phyloP scores from a whole-genome alignment of 2,113 vertebrate genomes.

The Globicephala melas region DNA sequence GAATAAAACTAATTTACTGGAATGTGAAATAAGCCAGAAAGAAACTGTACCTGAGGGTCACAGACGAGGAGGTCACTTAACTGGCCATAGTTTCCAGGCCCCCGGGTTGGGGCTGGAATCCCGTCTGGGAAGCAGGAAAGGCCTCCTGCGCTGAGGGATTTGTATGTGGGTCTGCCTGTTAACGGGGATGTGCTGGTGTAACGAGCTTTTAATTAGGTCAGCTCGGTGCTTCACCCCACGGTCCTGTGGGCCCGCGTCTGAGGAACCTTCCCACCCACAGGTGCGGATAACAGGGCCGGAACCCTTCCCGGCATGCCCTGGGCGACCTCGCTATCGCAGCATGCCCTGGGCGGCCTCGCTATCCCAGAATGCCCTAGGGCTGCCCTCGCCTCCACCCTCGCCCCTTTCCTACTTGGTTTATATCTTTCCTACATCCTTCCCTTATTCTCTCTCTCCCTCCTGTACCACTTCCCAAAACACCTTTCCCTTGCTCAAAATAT shows the following conservation, averaged over 20 bases:
- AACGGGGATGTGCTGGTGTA: conserved; percentile 82
- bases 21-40: conserved; percentile 86
- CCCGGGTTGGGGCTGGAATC: conserved; percentile 78
- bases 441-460: background rate
- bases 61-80: conserved; percentile 78
- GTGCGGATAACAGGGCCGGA: background rate
- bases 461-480: background rate
- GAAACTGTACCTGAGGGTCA: conserved; percentile 80
- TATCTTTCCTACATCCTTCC: background rate
- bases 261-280: conserved; percentile 66
- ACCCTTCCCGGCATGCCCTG: background rate
- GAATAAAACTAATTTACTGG: conserved; percentile 85
- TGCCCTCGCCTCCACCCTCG: fast-evolving
- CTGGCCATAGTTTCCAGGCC: conserved; percentile 76
- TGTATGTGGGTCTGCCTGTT: conserved; percentile 82
- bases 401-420: no score
- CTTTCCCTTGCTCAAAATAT: conserved; percentile 10
- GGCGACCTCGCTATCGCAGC: background rate
- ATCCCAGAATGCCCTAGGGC: background rate
- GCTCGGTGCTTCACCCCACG: conserved; percentile 83
- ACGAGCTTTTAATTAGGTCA: conserved; percentile 87
- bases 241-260: conserved; percentile 69
- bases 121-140: conserved; percentile 74
- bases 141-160: conserved; percentile 79
- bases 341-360: background rate